These are phyloP conservation scores for Alloscopus bannaensis DNA, from an alignment of 2,888 invertebrate genomes.

Conservation along the genomic window DNA sequence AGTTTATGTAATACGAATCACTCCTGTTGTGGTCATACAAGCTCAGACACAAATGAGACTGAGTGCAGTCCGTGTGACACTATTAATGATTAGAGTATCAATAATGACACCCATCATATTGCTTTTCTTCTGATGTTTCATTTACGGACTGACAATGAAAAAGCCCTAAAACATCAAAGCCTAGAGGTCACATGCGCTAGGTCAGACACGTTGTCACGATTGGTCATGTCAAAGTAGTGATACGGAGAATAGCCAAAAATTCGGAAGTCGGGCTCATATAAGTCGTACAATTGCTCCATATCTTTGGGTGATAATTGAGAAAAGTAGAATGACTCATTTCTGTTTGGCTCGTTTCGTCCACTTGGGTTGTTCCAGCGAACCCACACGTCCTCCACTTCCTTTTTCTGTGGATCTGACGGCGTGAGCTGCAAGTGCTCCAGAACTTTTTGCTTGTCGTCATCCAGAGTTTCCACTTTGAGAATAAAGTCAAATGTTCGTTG, in stretches of 20 bases:
- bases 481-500: conserved; percentile 66
- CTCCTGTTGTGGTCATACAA: too few relatives aligned
- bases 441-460: conserved; percentile 64
- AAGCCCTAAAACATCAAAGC: too few relatives aligned
- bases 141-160: too few relatives aligned
- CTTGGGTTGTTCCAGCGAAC: conserved; percentile 67
- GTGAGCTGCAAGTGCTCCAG: conserved; percentile 46
- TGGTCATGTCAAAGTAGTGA: conserved; percentile 53
- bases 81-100: too few relatives aligned
- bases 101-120: too few relatives aligned
- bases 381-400: conserved; percentile 64
- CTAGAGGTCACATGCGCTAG: neutral
- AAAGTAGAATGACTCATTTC: conserved; percentile 57
- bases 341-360: conserved; percentile 23
- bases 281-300: conserved; percentile 54
- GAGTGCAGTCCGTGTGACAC: too few relatives aligned
- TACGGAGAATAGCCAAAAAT: conserved; percentile 65
- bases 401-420: conserved; percentile 23
- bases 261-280: conserved; percentile 68
- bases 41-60: too few relatives aligned
- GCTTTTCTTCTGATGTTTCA: too few relatives aligned
- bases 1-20: too few relatives aligned
- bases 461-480: conserved; percentile 69
- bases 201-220: neutral
- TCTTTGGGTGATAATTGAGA: conserved; percentile 58